These are phyloP conservation scores for Canis aureus DNA, from an alignment of 2,113 vertebrate genomes.

Conservation along the genomic window DNA sequence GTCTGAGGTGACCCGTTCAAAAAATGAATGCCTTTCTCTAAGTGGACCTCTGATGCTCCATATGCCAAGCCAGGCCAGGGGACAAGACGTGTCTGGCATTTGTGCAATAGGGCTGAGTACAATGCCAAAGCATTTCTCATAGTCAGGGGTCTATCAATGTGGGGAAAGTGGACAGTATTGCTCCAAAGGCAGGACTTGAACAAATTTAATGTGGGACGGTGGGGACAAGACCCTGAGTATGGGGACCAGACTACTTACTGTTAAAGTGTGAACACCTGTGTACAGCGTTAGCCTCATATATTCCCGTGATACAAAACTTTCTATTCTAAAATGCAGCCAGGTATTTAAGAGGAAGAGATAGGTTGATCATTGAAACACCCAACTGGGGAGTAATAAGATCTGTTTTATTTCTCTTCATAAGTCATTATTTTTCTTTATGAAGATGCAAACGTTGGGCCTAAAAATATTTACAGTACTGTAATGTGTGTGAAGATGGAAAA, in stretches of 20 bases:
- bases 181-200: neutral
- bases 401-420: neutral
- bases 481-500: neutral
- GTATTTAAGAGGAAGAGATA: neutral
- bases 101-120: neutral
- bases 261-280: neutral
- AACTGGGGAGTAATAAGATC: neutral
- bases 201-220: neutral
- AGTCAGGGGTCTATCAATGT: neutral
- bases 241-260: neutral
- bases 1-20: neutral
- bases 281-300: neutral
- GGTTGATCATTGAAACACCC: neutral
- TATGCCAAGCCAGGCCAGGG: neutral
- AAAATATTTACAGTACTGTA: neutral
- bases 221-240: neutral
- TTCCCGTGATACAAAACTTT: neutral
- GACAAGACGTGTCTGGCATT: neutral
- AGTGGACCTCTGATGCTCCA: neutral
- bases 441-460: neutral
- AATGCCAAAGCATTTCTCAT: neutral
- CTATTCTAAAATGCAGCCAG: neutral
- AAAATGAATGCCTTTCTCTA: neutral
- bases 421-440: slow-evolving; percentile 2
- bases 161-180: no score